Evolutionary conservation across 2,888 invertebrate genomes (phyloP).

Genomic region (Dysmachus trigonus): DNA sequence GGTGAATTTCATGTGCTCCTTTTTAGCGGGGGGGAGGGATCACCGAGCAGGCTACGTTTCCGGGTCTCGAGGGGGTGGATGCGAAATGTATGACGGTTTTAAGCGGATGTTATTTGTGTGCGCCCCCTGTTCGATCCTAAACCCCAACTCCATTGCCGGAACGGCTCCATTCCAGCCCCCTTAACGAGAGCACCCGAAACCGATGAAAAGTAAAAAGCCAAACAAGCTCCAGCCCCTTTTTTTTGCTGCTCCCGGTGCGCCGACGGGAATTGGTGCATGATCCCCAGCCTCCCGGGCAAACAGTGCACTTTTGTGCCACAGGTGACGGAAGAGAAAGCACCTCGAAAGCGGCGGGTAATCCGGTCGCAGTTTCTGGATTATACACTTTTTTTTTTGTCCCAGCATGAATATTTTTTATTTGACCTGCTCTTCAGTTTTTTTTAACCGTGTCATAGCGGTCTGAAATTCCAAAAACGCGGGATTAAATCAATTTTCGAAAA

Average conservation of each 20-base stretch:
- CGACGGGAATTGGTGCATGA: neutral
- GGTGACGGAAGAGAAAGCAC: neutral
- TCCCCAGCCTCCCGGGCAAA: neutral
- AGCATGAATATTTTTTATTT: neutral
- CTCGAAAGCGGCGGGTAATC: neutral
- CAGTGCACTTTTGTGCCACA: neutral
- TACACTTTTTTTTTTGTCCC: neutral
- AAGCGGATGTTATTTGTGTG: slow-evolving; percentile 19
- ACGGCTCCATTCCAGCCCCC: neutral
- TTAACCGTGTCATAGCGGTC: too few relatives aligned
- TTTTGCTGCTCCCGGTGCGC: neutral
- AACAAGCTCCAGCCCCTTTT: neutral
- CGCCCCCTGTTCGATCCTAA: neutral
- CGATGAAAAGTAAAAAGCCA: neutral
- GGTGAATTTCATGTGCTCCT: slow-evolving; percentile 6
- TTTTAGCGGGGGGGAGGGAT: neutral
- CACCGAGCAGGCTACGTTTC: too few relatives aligned
- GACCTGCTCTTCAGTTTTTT: neutral
- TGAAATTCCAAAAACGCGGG: too few relatives aligned
- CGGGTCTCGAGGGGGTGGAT: neutral
- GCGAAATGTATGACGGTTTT: neutral
- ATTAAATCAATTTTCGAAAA: too few relatives aligned
- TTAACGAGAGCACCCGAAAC: neutral
- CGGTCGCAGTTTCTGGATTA: neutral
- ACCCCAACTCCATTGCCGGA: neutral